Conservation (phyloP, 37 sponge, comb jelly and placozoan species). For the Cliona cf. orientalis region DNA sequence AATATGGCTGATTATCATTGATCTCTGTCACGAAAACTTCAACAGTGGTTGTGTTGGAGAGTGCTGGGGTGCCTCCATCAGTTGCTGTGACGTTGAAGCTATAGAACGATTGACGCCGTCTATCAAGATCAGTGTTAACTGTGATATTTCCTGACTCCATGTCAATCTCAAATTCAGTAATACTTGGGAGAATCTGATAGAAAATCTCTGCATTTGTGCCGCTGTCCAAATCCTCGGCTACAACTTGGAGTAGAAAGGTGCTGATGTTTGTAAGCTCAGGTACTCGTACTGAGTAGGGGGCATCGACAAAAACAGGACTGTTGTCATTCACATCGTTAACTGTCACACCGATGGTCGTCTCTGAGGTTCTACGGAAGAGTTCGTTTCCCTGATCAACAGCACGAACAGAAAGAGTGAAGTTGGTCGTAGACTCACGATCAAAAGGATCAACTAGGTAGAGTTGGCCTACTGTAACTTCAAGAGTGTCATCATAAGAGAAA, state of each 20-base stretch:
- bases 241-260: constrained; percentile 15
- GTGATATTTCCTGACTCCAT: constrained; percentile 33
- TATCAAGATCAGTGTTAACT: not conserved
- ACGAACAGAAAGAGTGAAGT: constrained; percentile 44
- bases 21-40: constrained; percentile 59
- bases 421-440: constrained; percentile 53
- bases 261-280: constrained; percentile 47
- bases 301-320: constrained; percentile 35
- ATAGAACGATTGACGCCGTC: constrained; percentile 13
- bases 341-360: not conserved
- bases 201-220: constrained; percentile 35
- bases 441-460: constrained; percentile 13
- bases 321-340: constrained; percentile 61
- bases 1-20: constrained; percentile 37
- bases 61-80: constrained; percentile 18
- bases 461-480: not conserved
- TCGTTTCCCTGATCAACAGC: constrained; percentile 52
- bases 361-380: constrained; percentile 28
- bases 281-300: constrained; percentile 46
- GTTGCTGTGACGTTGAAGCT: constrained; percentile 34
- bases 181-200: constrained; percentile 22
- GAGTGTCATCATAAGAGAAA: not conserved
- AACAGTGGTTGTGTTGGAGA: constrained; percentile 27
- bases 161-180: constrained; percentile 44
- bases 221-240: constrained; percentile 42